phyloP scores from a whole-genome alignment of 2,113 vertebrate species.

The Promerops cafer region DNA sequence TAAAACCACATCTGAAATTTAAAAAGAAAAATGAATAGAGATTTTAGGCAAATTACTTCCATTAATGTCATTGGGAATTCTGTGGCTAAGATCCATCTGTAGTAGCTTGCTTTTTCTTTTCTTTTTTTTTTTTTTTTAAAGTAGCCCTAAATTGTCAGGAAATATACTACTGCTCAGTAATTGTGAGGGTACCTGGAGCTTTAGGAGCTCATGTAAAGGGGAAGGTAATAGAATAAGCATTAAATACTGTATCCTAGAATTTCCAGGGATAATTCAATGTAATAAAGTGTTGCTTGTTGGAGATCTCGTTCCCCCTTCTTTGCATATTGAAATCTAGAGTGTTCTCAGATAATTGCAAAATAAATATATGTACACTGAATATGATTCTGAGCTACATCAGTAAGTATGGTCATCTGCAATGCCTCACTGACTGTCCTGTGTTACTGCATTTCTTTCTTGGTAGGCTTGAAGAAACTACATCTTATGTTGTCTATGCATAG shows the following conservation, averaged over 20 bases:
- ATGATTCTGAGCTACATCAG: not conserved
- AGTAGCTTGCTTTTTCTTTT: not conserved
- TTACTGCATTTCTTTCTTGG: not conserved
- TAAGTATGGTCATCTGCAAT: not conserved
- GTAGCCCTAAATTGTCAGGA: not conserved
- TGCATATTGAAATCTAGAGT: not conserved
- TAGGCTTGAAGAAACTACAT: not conserved
- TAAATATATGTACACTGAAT: not conserved
- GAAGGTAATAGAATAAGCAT: not conserved
- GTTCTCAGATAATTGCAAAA: not conserved
- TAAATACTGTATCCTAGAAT: not conserved
- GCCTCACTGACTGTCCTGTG: not conserved
- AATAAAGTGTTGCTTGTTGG: not conserved
- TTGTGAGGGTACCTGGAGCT: not conserved
- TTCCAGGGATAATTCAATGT: not conserved
- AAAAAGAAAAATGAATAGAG: not conserved
- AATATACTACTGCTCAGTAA: not conserved
- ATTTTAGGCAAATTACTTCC: slow-evolving; percentile 26
- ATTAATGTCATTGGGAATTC: not conserved
- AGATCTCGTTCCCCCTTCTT: not conserved
- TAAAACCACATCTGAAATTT: not conserved
- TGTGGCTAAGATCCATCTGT: not conserved
- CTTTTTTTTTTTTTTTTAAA: not conserved
- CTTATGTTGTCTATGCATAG: not conserved
- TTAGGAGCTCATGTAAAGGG: not conserved